Conservation (phyloP, 2,888 invertebrate species). For the Coenonympha glycerion region DNA sequence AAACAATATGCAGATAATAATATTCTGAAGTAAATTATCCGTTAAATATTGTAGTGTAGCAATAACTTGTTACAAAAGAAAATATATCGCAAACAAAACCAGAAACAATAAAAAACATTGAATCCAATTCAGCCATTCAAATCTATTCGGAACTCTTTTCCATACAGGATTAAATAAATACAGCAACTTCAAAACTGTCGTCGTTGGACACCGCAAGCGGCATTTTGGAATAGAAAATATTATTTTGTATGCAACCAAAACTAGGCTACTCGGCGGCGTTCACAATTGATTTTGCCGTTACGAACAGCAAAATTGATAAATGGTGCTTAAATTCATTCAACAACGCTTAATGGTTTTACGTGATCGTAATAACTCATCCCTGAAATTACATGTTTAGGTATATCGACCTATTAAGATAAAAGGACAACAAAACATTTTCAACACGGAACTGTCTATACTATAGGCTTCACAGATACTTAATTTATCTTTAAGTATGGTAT, state of each 20-base stretch:
- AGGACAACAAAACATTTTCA: background rate
- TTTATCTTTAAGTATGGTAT: no score
- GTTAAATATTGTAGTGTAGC: no score
- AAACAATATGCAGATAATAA: no score
- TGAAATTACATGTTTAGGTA: background rate
- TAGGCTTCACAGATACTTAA: no score
- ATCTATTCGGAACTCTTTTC: no score
- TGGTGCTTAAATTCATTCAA: slow-evolving; percentile 9
- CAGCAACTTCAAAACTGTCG: slow-evolving; percentile 20
- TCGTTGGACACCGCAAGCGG: slow-evolving; percentile 18
- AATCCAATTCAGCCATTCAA: slow-evolving; percentile 10
- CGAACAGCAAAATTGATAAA: slow-evolving; percentile 20
- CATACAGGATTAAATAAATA: slow-evolving; percentile 17
- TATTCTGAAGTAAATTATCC: no score
- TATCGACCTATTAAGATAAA: background rate
- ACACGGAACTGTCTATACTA: no score
- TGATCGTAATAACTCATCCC: background rate
- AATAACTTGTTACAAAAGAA: no score
- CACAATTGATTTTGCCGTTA: slow-evolving; percentile 20
- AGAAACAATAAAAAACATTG: slow-evolving; percentile 5
- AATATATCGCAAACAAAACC: background rate
- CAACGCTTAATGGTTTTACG: slow-evolving; percentile 3
- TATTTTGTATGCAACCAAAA: slow-evolving; percentile 17
- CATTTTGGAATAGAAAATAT: slow-evolving; percentile 24
- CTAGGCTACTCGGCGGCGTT: slow-evolving; percentile 10